Evolutionary conservation across 2,113 vertebrate species (phyloP).

Genomic region (Anser brachyrhynchus): DNA sequence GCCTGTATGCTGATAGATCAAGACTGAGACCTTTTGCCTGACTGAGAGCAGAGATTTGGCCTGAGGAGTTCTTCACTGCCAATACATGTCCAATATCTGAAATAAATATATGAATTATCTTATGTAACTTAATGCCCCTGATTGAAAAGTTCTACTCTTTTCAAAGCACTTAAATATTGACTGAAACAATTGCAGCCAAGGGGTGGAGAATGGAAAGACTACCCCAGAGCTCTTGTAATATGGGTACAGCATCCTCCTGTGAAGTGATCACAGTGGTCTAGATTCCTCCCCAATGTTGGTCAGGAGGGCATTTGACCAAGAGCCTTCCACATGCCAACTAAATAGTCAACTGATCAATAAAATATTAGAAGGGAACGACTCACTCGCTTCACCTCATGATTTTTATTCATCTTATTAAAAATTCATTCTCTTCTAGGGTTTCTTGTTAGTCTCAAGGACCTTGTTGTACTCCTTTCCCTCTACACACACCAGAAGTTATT

Average conservation of each 20-base stretch:
- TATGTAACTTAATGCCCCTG: not conserved
- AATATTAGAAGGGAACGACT: not conserved
- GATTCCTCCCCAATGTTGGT: not conserved
- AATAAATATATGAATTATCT: conserved; percentile 1
- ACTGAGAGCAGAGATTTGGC: not conserved
- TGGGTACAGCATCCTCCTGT: not conserved
- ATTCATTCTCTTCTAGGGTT: not conserved
- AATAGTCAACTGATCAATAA: not conserved
- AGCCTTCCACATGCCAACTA: not conserved
- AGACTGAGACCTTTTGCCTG: not conserved
- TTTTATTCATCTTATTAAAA: conserved; percentile 12
- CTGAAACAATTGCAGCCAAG: not conserved
- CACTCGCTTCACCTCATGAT: not conserved
- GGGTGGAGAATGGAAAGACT: not conserved
- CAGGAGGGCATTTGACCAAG: not conserved
- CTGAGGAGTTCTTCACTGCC: conserved; percentile 2
- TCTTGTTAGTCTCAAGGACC: not conserved
- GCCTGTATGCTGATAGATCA: not conserved
- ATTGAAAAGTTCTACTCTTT: not conserved
- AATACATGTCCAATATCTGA: not conserved
- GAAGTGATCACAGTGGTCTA: not conserved
- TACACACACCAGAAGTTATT: not conserved
- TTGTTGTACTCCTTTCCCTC: not conserved
- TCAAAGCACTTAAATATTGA: not conserved
- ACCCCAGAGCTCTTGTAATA: not conserved